Evolutionary conservation across 2,113 vertebrate genomes (phyloP).

Genomic region (Anarhynchus alexandrinus): DNA sequence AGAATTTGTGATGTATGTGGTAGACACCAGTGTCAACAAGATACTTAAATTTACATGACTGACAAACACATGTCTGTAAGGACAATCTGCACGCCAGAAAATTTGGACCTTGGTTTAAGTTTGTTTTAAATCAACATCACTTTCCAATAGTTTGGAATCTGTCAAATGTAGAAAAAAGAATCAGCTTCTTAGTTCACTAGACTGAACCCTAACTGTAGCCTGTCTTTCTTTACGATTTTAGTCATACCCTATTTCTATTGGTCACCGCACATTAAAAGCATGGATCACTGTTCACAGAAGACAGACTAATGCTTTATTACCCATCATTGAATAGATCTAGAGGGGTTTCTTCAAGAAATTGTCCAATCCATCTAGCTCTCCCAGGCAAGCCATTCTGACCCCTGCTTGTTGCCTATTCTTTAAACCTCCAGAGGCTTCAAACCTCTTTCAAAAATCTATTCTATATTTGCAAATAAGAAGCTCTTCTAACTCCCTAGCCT

Average conservation of each 20-base stretch:
- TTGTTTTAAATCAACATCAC: neutral
- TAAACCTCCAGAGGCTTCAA: neutral
- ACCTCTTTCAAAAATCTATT: neutral
- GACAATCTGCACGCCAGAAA: neutral
- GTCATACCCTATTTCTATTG: neutral
- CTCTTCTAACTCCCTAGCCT: neutral
- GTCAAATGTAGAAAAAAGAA: neutral
- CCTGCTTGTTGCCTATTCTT: neutral
- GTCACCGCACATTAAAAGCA: neutral
- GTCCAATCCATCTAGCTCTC: neutral
- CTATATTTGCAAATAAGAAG: neutral
- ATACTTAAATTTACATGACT: neutral
- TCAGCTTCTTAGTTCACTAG: neutral
- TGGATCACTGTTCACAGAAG: neutral
- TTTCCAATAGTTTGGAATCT: neutral
- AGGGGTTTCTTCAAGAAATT: neutral
- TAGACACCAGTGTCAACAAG: neutral
- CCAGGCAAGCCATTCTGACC: neutral
- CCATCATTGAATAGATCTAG: neutral
- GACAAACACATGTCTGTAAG: neutral
- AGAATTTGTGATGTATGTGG: neutral
- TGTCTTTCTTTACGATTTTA: neutral
- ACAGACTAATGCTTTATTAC: neutral
- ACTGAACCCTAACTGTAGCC: neutral
- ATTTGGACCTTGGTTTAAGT: neutral